Base-by-base conservation (phyloP, 2,797 vertebrate genomes). In the Gymnoscopelus microlampas region DNA sequence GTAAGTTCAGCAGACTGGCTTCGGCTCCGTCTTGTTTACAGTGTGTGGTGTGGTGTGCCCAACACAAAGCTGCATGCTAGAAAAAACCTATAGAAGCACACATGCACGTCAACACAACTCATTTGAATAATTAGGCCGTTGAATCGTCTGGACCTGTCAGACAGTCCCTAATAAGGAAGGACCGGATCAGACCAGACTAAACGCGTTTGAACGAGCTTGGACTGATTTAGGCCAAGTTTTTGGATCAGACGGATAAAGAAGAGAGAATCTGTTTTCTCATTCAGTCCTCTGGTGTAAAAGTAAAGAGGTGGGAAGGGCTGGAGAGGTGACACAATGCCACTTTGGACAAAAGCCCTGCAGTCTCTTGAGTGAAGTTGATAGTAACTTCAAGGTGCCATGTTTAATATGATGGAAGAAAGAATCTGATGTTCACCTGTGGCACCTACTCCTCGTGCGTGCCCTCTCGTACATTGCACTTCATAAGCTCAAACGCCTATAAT, bases 31-130 rank as follows among this genome's bases (percentile, higher is more conserved):
- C 75, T 76, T 71, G 83, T 77, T 55, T 75, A 60, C 60, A 74
- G 78, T 71, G 69, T 59, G 60, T 76, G 71, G 76, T 76, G 77
- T 48, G 66, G 73, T 44, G 64, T 63, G 77, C 53, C 76, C 79
- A 81, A 88, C 76, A 86, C 76, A 81, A 88, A 91, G 84, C 88
- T 81, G 90, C 92, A 93, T 93, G 92, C 91, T 85, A 76, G 81
- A 85, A 78, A 19, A 44, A 88, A 91, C 85, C 85, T 81, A 85
- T 70, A 93, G 81, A 91, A 87, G 90, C 91, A 88, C 80, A 85
- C 87, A 87, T 91, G 91, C 92, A 91, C 76, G 83, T 81, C 84
- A 84, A 87, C 66, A 85, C 74, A 80, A 81, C 78, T 83, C 24
- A 0, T 68, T 44, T 79, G 73, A 82, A 74, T 66, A 80, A 75